Evolutionary conservation across 2,113 vertebrate species (phyloP), one percentile per base, ranked within the genome.

Genomic region (Sigmodon hispidus): DNA sequence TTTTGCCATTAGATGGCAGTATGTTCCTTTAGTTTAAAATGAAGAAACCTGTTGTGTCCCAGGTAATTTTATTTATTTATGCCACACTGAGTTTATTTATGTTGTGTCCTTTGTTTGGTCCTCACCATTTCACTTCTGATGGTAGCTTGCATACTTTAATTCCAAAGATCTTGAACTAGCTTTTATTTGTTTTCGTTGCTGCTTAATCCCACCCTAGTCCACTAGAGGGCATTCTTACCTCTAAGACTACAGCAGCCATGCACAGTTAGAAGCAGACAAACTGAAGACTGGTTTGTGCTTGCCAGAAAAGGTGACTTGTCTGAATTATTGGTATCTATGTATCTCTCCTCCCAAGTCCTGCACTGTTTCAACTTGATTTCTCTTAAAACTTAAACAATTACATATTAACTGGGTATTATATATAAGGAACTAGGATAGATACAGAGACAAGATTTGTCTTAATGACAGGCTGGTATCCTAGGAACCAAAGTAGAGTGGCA

Each of bases 211-310:
- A 31, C 43, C 13, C 1, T 0, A 5, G 89, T 97, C 98, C 98
- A 93, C 97, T 98, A 98, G 98, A 90, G 97, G 98, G 96, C 96
- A 69, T 19, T 94, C 34, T 34, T 97, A 93, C 29, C 95, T 95
- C 15, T 63, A 63, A 96, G 61, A 97, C 94, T 31, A 29, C n/a
- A 6, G 10, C n/a, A 59, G 36, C 15, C 1, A 0, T 43, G 36
- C 40, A 4, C 4, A 9, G 12, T 40, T 57, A 43, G 45, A 89
- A 65, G 59, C 52, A 16, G 10, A 45, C 50, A 17, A 84, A 69
- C 21, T 0, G 2, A 50, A 24, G 59, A 17, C 36, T 89, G 59
- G 50, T 15, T 50, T 85, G 21, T n/a, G 43, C 13, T 80, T 91
- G 83, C 15, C 61, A 29, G 2, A 61, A 69, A 76, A 2, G 55